Conservation (phyloP, 2,113 vertebrate genomes). For the Hemichromis elongatus region DNA sequence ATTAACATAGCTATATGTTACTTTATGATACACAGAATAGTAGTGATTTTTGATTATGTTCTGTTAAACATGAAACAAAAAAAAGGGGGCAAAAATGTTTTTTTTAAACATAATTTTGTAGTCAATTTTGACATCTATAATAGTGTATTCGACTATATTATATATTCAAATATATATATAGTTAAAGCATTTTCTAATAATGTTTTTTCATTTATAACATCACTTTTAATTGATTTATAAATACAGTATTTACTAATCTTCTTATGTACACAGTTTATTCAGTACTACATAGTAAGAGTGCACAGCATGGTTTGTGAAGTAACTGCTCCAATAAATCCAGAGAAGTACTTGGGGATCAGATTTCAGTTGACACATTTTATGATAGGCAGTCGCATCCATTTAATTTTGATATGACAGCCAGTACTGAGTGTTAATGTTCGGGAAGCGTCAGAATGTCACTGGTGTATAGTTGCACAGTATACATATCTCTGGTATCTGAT, state of each 20-base stretch:
- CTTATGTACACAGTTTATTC: background rate
- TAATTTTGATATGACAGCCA: constrained; percentile 18
- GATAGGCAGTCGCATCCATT: background rate
- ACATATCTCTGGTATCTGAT: background rate
- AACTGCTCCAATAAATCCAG: background rate
- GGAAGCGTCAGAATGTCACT: background rate
- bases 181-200: background rate
- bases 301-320: background rate
- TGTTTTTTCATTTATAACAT: background rate
- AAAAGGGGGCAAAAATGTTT: background rate
- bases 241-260: background rate
- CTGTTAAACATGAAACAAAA: background rate
- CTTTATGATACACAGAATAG: background rate
- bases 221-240: background rate
- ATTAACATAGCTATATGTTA: background rate
- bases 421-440: background rate
- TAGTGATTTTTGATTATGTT: background rate
- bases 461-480: background rate
- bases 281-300: background rate
- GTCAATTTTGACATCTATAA: background rate
- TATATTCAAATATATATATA: background rate
- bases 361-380: constrained; percentile 4
- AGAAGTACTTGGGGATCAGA: background rate
- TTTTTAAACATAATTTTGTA: background rate
- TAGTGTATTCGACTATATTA: background rate